Evolutionary conservation across 2,888 invertebrate genomes (phyloP).

Genomic region (Meganola albula): DNA sequence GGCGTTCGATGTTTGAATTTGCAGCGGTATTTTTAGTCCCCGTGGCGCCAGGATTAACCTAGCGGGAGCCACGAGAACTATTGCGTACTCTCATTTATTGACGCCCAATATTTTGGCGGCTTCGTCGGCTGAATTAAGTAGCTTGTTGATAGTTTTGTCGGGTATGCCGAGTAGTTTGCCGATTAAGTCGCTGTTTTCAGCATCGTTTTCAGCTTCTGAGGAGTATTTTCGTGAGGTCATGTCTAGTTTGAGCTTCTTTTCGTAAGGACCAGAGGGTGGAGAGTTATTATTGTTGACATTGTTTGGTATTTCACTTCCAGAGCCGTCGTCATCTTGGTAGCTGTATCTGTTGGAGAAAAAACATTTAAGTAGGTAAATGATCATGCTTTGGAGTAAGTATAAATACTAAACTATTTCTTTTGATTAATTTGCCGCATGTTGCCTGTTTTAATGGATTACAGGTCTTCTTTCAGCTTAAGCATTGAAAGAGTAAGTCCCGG

Average conservation of each 20-base stretch:
- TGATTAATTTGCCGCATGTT: too few relatives aligned
- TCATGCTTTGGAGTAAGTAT: too few relatives aligned
- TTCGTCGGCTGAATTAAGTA: slow-evolving; percentile 88
- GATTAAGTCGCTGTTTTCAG: slow-evolving; percentile 85
- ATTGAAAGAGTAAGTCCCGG: too few relatives aligned
- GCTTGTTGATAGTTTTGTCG: slow-evolving; percentile 90
- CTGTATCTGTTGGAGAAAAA: slow-evolving; percentile 48
- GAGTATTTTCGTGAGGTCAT: slow-evolving; percentile 71
- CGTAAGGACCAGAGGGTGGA: slow-evolving; percentile 74
- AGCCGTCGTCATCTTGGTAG: slow-evolving; percentile 66
- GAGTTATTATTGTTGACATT: slow-evolving; percentile 77
- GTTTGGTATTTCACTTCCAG: slow-evolving; percentile 65
- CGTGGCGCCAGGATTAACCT: slow-evolving; percentile 67
- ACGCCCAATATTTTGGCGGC: slow-evolving; percentile 93
- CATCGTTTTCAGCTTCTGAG: slow-evolving; percentile 68
- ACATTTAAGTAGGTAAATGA: slow-evolving; percentile 5
- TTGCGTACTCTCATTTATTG: slow-evolving; percentile 81
- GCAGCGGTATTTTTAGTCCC: slow-evolving; percentile 56
- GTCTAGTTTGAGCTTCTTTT: slow-evolving; percentile 71
- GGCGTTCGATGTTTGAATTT: slow-evolving; percentile 35
- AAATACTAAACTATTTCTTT: too few relatives aligned
- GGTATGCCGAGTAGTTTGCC: slow-evolving; percentile 93
- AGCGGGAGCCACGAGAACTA: slow-evolving; percentile 72
- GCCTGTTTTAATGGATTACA: too few relatives aligned
- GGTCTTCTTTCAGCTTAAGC: too few relatives aligned